Conservation (phyloP, 2,888 invertebrate species). For the Nomada hirtipes region DNA sequence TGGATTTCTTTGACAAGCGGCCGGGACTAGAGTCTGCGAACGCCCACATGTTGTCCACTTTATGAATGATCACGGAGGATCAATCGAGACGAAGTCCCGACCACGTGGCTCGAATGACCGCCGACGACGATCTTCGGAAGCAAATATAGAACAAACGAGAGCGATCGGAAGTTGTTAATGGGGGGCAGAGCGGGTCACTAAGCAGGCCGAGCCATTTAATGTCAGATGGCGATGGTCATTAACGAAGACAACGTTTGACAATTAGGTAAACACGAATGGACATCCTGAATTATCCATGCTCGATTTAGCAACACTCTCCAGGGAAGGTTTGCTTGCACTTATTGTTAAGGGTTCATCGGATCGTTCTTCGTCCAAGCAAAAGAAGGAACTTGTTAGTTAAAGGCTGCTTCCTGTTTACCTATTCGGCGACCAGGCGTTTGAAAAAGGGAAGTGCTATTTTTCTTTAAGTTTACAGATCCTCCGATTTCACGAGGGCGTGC, state of each 20-base stretch:
- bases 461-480: too few relatives aligned
- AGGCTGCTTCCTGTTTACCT: conserved; percentile 12
- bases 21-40: background rate
- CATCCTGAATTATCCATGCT: conserved; percentile 29
- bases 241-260: conserved; percentile 26
- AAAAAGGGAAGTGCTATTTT: background rate
- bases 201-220: conserved; percentile 18
- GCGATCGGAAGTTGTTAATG: conserved; percentile 30
- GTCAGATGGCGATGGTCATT: conserved; percentile 12
- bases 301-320: conserved; percentile 25
- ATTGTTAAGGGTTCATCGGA: conserved; percentile 49
- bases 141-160: conserved; percentile 11
- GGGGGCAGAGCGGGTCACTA: conserved; percentile 20
- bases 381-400: background rate
- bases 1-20: too few relatives aligned
- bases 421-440: background rate
- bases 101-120: background rate
- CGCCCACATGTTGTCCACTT: background rate
- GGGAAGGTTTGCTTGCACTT: conserved; percentile 19
- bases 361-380: conserved; percentile 21
- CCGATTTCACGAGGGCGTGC: too few relatives aligned
- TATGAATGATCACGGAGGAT: conserved; percentile 6
- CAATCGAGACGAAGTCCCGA: background rate
- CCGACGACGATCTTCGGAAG: background rate
- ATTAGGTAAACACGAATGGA: conserved; percentile 24